Percentiles rank a stretch among this genome's conserved stretches.
phyloP scores from a whole-genome alignment of 1,140 invertebrate genomes.

The Lepeophtheirus salmonis region DNA sequence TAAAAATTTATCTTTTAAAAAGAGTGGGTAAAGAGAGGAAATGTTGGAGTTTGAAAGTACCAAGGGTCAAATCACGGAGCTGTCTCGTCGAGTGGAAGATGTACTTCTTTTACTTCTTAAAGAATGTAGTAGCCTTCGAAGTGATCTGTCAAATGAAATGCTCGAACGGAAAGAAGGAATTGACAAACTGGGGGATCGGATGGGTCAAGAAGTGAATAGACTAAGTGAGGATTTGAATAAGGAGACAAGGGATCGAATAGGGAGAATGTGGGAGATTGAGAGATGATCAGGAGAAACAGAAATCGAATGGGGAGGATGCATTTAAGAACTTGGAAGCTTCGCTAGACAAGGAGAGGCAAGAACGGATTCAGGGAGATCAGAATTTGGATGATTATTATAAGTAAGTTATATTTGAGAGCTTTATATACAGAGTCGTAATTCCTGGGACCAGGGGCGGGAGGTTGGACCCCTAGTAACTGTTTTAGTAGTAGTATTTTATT shows the following conservation, averaged over 20 bases:
- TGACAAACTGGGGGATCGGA: not conserved
- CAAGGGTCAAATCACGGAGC: not conserved
- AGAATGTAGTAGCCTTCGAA: not conserved
- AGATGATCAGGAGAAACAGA: not conserved
- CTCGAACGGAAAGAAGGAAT: not conserved
- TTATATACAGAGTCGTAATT: too few relatives aligned
- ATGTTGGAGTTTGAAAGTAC: not conserved
- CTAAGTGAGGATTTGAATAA: not conserved
- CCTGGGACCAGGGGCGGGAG: too few relatives aligned
- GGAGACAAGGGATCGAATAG: not conserved
- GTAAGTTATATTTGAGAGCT: too few relatives aligned
- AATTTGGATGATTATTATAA: not conserved
- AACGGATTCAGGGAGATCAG: not conserved
- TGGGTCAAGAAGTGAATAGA: not conserved
- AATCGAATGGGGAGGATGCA: not conserved
- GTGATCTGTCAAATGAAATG: not conserved
- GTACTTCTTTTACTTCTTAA: not conserved
- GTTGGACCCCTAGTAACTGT: too few relatives aligned
- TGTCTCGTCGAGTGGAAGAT: not conserved
- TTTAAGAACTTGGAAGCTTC: not conserved
- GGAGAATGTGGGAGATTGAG: not conserved
- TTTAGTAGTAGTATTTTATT: too few relatives aligned
- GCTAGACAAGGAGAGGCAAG: not conserved
- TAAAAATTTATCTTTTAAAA: too few relatives aligned
- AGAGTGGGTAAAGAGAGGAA: too few relatives aligned